A percentile compares a stretch with the other conserved stretches of the same genome.
These are phyloP conservation scores for Nesidiocoris tenuis DNA, from an alignment of 2,888 invertebrate genomes.

Conservation along the genomic window DNA sequence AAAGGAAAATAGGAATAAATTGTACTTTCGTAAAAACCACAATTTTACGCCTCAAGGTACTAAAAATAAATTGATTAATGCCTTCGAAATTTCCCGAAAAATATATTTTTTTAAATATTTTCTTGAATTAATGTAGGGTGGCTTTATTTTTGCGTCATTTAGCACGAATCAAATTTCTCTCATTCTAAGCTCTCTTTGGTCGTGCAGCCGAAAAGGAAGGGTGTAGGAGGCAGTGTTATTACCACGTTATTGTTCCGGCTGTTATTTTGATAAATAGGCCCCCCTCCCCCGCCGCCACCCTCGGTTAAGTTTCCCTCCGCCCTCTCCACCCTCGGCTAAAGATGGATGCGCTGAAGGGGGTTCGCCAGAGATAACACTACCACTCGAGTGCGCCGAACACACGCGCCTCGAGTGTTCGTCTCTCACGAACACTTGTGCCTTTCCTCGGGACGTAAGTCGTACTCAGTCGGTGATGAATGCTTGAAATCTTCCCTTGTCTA, in stretches of 20 bases:
- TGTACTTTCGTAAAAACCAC: no score
- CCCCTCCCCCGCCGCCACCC: slow-evolving; percentile 32
- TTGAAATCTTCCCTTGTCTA: slow-evolving; percentile 5
- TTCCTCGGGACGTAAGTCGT: background rate
- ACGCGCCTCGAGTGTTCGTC: no score
- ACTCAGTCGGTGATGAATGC: slow-evolving; percentile 30
- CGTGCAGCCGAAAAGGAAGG: background rate
- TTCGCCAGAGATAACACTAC: slow-evolving; percentile 49
- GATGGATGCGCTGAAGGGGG: slow-evolving; percentile 51
- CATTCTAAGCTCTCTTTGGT: background rate
- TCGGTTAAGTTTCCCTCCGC: no score
- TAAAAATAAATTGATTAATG: no score
- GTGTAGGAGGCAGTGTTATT: slow-evolving; percentile 46
- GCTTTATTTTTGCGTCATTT: background rate
- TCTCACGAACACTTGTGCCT: background rate
- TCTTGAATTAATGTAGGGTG: no score
- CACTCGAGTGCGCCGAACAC: no score
- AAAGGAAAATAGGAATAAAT: no score
- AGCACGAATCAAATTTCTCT: background rate
- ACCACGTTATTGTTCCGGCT: slow-evolving; percentile 49
- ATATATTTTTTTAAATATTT: no score
- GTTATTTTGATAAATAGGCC: slow-evolving; percentile 51
- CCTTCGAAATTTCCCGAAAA: no score
- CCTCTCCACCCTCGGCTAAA: slow-evolving; percentile 45
- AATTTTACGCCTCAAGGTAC: no score